A percentile compares a stretch with the other conserved stretches of the same genome.
Evolutionary conservation across 2,797 vertebrate species (phyloP).

Genomic region (Xenops minutus): DNA sequence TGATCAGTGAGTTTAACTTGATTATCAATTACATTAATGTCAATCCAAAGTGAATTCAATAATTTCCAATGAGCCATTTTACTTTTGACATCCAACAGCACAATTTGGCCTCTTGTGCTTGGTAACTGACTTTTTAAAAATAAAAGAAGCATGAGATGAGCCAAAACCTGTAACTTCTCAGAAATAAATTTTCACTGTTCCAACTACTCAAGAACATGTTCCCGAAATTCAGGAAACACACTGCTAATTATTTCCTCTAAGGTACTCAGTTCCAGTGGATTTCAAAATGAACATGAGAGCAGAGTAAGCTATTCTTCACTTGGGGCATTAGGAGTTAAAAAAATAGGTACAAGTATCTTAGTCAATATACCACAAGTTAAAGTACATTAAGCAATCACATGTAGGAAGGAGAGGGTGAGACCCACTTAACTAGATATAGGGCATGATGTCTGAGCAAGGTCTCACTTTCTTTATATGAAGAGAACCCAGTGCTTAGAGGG

Average conservation of each 20-base stretch:
- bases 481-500: not conserved
- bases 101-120: not conserved
- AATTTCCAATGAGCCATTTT: not conserved
- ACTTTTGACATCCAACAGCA: not conserved
- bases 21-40: not conserved
- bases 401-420: not conserved
- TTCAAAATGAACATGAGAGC: not conserved
- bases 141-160: not conserved
- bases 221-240: conserved; percentile 1
- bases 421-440: not conserved
- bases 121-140: not conserved
- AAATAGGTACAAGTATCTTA: not conserved
- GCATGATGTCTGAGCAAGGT: not conserved
- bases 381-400: not conserved
- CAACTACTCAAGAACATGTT: not conserved
- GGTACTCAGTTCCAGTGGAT: not conserved
- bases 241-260: conserved; percentile 25
- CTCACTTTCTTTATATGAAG: not conserved
- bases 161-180: conserved; percentile 3
- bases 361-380: not conserved
- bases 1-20: not conserved
- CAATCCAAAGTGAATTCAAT: not conserved
- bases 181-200: not conserved
- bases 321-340: not conserved
- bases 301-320: not conserved